phyloP scores from a whole-genome alignment of 2,797 vertebrate genomes.

The Xiphophorus birchmanni region DNA sequence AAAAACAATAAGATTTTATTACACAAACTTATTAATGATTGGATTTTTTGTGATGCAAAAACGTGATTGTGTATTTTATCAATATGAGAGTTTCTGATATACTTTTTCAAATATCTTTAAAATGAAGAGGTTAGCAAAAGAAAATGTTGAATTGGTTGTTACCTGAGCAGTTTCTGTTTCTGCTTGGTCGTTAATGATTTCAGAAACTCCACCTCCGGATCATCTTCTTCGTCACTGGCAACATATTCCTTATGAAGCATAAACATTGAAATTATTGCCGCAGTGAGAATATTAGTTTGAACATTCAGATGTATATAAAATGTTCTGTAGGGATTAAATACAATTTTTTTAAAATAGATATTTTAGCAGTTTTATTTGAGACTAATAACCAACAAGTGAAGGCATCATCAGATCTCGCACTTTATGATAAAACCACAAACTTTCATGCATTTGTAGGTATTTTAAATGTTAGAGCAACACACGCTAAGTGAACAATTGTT shows the following conservation, averaged over 20 bases:
- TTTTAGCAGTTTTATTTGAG: not conserved
- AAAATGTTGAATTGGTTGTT: not conserved
- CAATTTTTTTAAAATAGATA: not conserved
- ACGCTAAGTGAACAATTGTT: not conserved
- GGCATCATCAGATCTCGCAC: not conserved
- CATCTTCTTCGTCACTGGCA: slow-evolving; percentile 94
- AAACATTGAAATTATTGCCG: not conserved
- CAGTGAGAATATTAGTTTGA: not conserved
- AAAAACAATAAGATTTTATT: not conserved
- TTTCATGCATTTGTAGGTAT: not conserved
- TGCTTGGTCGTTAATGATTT: slow-evolving; percentile 96
- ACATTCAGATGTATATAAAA: not conserved
- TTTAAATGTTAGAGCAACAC: not conserved
- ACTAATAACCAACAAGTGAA: not conserved
- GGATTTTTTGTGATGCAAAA: not conserved
- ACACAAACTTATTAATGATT: not conserved
- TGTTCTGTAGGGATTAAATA: not conserved
- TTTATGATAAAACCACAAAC: not conserved
- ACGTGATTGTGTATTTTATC: not conserved
- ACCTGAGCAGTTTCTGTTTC: slow-evolving; percentile 98
- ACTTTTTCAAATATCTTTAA: not conserved
- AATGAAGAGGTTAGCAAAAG: not conserved
- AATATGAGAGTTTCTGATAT: not conserved
- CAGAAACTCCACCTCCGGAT: slow-evolving; percentile 97
- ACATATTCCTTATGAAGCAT: slow-evolving; percentile 86